Evolutionary conservation across 2,888 invertebrate genomes (phyloP), one percentile per base, ranked within the genome.

Genomic region (Pseudococcus jackbeardsleyi): DNA sequence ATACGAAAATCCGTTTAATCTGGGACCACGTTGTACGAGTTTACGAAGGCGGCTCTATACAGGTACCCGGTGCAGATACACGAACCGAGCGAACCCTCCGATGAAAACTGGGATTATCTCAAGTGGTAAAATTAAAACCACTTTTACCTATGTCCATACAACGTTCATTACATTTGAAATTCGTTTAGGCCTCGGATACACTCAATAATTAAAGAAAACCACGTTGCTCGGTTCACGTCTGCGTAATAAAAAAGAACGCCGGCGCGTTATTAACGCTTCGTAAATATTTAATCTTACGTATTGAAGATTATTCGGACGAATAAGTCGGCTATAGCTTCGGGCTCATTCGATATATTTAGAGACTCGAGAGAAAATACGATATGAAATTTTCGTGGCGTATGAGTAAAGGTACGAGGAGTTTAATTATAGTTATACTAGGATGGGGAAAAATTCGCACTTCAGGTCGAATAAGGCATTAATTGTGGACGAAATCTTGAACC

Each of bases 161-260:
- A 33, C 3, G 79, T 79, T 79, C 42, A 33, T 79, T 46, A 42
- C 42, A 42, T 79, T 79, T 46, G 79, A 42, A 79, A 79, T 79
- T 79, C 79, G 79, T 46, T 79, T 46, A 79, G 4, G 19, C 59
- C 19, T 59, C 59, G 59, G 39, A 42, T 46, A 42, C 19, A 19
- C n/a, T 79, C 39, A 11, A 77, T 79, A 79, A 79, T 79, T 79
- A 33, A 79, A 79, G 79, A 79, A 72, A 42, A 42, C 42, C 79
- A 46, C n/a, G n/a, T 79, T 79, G 79, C 79, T 79, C 42, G 33
- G 4, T 46, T 79, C 68, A 72, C 68, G 68, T 9, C 33, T 72
- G 68, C 68, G 26, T 33, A 33, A 72, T 72, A 33, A 11, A 46
- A 72, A 42, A 79, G 46, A 79, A 79, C n/a, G 5, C n/a, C 19